A percentile compares a stretch with the other conserved stretches of the same genome.
phyloP scores from a whole-genome alignment of 2,888 invertebrate genomes.

The Asteroscopus sphinx region DNA sequence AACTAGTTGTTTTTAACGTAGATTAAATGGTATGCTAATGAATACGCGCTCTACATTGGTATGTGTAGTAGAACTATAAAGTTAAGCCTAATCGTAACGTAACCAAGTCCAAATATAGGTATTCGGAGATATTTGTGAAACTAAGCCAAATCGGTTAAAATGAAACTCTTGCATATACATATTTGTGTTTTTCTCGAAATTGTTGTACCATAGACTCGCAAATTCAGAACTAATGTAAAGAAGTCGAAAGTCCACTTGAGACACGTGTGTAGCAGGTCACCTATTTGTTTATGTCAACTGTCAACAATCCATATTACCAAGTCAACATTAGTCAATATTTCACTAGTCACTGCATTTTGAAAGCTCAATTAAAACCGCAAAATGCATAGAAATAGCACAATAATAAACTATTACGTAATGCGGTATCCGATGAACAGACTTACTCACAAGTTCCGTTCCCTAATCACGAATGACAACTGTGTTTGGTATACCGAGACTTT shows the following conservation, averaged over 20 bases:
- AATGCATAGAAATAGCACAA: conserved; percentile 46
- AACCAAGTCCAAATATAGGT: no score
- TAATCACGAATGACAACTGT: conserved; percentile 47
- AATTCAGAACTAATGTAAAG: conserved; percentile 7
- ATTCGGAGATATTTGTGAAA: no score
- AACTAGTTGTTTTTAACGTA: background rate
- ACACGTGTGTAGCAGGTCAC: conserved; percentile 46
- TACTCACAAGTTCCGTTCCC: conserved; percentile 54
- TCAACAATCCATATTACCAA: conserved; percentile 47
- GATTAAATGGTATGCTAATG: no score
- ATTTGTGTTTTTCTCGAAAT: conserved; percentile 27
- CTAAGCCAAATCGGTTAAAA: no score
- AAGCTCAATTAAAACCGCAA: conserved; percentile 41
- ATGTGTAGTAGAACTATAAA: no score
- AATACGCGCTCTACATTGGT: no score
- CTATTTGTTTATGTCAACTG: conserved; percentile 35
- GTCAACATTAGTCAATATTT: conserved; percentile 46
- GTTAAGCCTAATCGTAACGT: no score
- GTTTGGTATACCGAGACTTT: conserved; percentile 47
- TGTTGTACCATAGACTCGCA: conserved; percentile 1
- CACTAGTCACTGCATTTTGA: conserved; percentile 25
- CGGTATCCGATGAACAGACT: conserved; percentile 39
- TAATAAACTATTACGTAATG: conserved; percentile 54
- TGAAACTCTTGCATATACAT: no score
- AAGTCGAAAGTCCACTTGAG: conserved; percentile 50